Evolutionary conservation across 2,888 invertebrate genomes (phyloP), one percentile per base, ranked within the genome.

Genomic region (Smittia sp.): DNA sequence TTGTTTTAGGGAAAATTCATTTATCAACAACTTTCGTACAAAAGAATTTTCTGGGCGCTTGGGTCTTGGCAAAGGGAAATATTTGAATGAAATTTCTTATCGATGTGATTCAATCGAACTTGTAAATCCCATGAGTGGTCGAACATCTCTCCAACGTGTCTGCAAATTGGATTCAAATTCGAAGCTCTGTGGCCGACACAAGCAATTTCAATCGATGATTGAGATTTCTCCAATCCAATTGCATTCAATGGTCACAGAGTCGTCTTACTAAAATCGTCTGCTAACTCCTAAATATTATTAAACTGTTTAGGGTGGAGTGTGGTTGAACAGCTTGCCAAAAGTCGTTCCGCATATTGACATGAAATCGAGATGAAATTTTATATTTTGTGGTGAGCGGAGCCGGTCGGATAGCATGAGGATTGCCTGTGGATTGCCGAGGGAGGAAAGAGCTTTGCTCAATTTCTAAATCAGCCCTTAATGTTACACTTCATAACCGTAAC

Each of bases 11-110:
- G 24, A 9, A 46, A 20, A 68, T 68, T 68, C 25, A 41, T 46
- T 68, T 68, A 46, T 68, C 68, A 68, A 22, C 46, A 46, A 68
- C 22, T 68, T 68, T 66, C 25, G 1, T 66, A 39, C 39, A 6
- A 25, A 24, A n/a, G 1, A 9, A 65, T 38, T 65, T 65, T 32
- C 46, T 46, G 46, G 46, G 11, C 46, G 3, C 9, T 32, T 32
- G 32, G 32, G 3, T n/a, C 11, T 46, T 2, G 6, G 15, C 11
- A n/a, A 46, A 46, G 6, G n/a, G 46, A 13, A 13, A 46, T 46
- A 13, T 7, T 13, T 39, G 39, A 13, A 39, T 39, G 39, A 39
- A 39, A 39, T 46, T 15, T n/a, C 11, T 15, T 15, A 46, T 46
- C 15, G 3, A n/a, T 46, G 46, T 2, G n/a, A 46, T 46, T 32